phyloP scores from a whole-genome alignment of 2,888 invertebrate genomes.

The Rhamphomyia laevipes region DNA sequence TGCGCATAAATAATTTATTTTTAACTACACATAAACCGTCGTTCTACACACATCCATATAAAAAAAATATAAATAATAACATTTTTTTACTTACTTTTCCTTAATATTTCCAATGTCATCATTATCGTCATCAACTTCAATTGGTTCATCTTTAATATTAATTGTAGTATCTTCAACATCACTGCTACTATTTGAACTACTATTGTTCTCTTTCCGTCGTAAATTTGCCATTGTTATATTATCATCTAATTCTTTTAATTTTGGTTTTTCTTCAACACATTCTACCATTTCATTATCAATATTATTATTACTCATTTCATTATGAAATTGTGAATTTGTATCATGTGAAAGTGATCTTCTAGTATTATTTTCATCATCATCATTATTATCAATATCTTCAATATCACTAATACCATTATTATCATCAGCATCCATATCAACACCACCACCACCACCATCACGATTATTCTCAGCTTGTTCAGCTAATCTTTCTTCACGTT shows the following conservation, averaged over 20 bases:
- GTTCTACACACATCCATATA: too few relatives aligned
- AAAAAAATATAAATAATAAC: too few relatives aligned
- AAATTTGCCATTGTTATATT: neutral
- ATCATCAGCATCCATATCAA: constrained; percentile 9
- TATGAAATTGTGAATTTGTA: neutral
- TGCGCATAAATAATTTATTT: too few relatives aligned
- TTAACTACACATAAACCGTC: too few relatives aligned
- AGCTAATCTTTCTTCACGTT: constrained; percentile 17
- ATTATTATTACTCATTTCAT: neutral
- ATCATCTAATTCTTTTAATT: constrained; percentile 6
- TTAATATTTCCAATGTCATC: constrained; percentile 11
- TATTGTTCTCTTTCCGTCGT: neutral
- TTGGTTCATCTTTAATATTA: constrained; percentile 32
- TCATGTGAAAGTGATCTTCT: neutral
- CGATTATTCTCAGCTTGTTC: constrained; percentile 3
- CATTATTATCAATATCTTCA: constrained; percentile 1
- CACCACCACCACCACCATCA: neutral
- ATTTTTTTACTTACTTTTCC: too few relatives aligned
- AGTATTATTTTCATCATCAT: constrained; percentile 1
- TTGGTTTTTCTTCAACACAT: neutral
- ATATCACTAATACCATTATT: constrained; percentile 4
- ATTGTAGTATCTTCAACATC: constrained; percentile 18
- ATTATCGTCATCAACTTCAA: constrained; percentile 31
- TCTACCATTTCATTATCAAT: constrained; percentile 7
- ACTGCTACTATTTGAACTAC: constrained; percentile 11